These are phyloP conservation scores for Chymomyza caudatula DNA, from an alignment of 2,888 invertebrate species.

Conservation along the genomic window DNA sequence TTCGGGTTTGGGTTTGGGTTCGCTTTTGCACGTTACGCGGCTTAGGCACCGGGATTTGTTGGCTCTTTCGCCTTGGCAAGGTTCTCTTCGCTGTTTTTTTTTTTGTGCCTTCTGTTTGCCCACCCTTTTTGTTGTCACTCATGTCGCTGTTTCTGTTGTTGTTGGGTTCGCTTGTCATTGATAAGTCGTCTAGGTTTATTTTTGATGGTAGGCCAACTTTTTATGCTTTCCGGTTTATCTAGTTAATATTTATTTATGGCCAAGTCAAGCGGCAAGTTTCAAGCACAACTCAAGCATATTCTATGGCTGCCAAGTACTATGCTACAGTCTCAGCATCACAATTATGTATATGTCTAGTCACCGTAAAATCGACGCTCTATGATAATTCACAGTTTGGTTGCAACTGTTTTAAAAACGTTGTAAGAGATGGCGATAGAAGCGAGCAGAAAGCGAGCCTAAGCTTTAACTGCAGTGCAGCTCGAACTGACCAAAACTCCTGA, in stretches of 20 bases:
- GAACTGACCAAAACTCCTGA: too few relatives aligned
- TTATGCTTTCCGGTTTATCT: neutral
- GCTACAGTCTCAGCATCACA: neutral
- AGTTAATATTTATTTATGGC: neutral
- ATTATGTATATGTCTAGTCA: neutral
- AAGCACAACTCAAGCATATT: neutral
- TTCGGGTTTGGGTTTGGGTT: neutral
- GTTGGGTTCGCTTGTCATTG: neutral
- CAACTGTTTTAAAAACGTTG: too few relatives aligned
- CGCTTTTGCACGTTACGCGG: slow-evolving; percentile 24
- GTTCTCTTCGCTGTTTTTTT: neutral
- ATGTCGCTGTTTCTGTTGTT: neutral
- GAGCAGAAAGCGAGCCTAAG: too few relatives aligned
- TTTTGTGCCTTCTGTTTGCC: neutral
- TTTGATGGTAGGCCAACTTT: neutral
- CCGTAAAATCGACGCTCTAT: neutral
- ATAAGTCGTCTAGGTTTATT: neutral
- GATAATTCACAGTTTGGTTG: neutral
- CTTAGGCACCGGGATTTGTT: slow-evolving; percentile 28
- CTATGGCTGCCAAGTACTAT: neutral
- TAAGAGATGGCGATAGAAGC: too few relatives aligned
- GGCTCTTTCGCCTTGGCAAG: neutral
- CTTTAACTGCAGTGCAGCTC: too few relatives aligned
- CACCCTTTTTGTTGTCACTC: neutral
- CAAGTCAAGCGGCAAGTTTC: neutral